Percentiles rank a stretch among this genome's conserved stretches.
Evolutionary conservation across 2,113 vertebrate genomes (phyloP).

Genomic region (Synchiropus splendidus): DNA sequence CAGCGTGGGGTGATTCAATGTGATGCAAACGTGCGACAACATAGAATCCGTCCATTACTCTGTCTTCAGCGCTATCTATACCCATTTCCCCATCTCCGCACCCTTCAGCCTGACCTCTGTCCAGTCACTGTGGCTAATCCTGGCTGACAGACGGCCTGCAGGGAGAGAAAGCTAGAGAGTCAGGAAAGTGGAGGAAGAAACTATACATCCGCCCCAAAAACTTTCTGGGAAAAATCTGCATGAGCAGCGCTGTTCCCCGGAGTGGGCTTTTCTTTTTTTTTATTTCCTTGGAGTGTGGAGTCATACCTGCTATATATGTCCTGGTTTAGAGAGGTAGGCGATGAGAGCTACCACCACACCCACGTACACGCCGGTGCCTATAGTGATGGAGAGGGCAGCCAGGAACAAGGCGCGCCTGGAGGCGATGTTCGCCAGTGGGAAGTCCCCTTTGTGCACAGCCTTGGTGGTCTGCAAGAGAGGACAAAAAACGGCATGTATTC

Average conservation of each 20-base stretch:
- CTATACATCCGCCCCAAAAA: conserved; percentile 32
- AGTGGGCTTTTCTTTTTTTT: conserved; percentile 6
- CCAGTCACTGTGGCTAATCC: conserved; percentile 40
- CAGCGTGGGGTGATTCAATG: conserved; percentile 11
- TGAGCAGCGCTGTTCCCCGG: conserved; percentile 20
- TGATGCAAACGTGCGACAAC: conserved; percentile 32
- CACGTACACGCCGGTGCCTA: conserved; percentile 90
- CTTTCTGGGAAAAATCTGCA: conserved; percentile 29
- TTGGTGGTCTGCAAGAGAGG: conserved; percentile 80
- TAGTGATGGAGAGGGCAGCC: conserved; percentile 89
- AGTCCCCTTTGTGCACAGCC: conserved; percentile 94
- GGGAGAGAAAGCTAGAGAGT: conserved; percentile 31
- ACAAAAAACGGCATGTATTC: conserved; percentile 2
- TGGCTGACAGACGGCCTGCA: conserved; percentile 31
- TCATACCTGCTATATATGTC: conserved; percentile 74
- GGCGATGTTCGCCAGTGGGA: conserved; percentile 84
- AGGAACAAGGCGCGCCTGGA: conserved; percentile 90
- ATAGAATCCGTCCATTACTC: conserved; percentile 16
- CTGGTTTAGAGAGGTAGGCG: conserved; percentile 90
- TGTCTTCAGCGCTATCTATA: conserved; percentile 6
- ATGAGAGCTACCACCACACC: conserved; percentile 91
- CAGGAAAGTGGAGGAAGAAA: conserved; percentile 16
- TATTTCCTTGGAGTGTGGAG: conserved; percentile 23
- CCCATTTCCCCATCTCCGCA: conserved; percentile 19
- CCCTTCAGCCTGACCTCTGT: conserved; percentile 35